A percentile compares a stretch with the other conserved stretches of the same genome.
These are phyloP conservation scores for Gasterosteus aculeatus DNA, from an alignment of 2,113 vertebrate genomes.

Conservation along the genomic window DNA sequence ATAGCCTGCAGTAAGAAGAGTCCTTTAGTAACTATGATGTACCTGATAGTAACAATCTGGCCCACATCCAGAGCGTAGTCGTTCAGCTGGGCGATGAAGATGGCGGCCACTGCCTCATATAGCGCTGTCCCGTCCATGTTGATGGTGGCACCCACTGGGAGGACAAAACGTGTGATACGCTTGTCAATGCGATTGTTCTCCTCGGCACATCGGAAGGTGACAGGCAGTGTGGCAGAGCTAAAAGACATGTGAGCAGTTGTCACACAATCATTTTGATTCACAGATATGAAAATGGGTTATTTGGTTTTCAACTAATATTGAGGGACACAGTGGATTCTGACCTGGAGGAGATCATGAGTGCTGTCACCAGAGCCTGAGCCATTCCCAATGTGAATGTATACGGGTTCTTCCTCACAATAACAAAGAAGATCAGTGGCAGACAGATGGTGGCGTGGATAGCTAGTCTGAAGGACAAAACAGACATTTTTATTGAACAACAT, in stretches of 20 bases:
- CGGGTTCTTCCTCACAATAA: conserved; percentile 94
- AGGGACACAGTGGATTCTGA: conserved; percentile 16
- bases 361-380: conserved; percentile 95
- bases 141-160: conserved; percentile 97
- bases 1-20: neutral
- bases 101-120: conserved; percentile 95
- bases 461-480: conserved; percentile 80
- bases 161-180: conserved; percentile 95
- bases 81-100: conserved; percentile 97
- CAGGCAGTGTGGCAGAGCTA: conserved; percentile 95
- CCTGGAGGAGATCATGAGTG: conserved; percentile 74
- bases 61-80: conserved; percentile 87
- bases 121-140: conserved; percentile 99
- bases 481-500: neutral
- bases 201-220: conserved; percentile 97
- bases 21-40: neutral
- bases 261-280: neutral
- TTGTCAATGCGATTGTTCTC: conserved; percentile 94
- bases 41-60: conserved; percentile 96
- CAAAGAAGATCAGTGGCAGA: conserved; percentile 91
- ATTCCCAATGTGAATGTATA: conserved; percentile 92
- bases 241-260: neutral
- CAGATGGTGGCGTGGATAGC: conserved; percentile 90
- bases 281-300: neutral
- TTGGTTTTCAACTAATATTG: neutral